phyloP scores from a whole-genome alignment of 1,140 invertebrate genomes.

The Sitobion miscanthi region DNA sequence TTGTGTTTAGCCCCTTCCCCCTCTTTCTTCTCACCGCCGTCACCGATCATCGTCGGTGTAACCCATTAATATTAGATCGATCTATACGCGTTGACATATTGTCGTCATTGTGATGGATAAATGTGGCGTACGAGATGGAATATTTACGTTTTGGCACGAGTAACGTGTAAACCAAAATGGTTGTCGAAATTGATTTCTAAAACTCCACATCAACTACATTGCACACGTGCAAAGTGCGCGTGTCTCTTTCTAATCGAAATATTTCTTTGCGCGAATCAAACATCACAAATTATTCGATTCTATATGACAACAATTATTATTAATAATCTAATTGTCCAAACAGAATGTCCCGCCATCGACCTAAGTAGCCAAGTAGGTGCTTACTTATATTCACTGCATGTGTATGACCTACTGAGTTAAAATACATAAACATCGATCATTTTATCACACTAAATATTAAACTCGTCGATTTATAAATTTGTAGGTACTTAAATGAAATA shows the following conservation, averaged over 20 bases:
- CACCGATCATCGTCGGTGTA: no score
- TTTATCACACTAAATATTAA: neutral
- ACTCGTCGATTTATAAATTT: neutral
- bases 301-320: neutral
- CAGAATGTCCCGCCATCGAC: no score
- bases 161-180: neutral
- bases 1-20: no score
- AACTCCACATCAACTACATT: neutral
- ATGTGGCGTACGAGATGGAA: neutral
- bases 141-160: neutral
- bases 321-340: neutral
- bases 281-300: neutral
- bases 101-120: neutral
- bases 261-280: neutral
- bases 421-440: neutral
- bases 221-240: no score
- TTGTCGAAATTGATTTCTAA: neutral
- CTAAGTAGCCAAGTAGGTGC: neutral
- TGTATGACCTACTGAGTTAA: neutral
- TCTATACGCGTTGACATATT: neutral
- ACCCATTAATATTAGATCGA: neutral
- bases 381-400: neutral
- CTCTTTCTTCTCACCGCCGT: no score
- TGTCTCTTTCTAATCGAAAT: neutral
- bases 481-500: neutral